phyloP scores from a whole-genome alignment of 1,140 invertebrate species.

The Homalodisca vitripennis region DNA sequence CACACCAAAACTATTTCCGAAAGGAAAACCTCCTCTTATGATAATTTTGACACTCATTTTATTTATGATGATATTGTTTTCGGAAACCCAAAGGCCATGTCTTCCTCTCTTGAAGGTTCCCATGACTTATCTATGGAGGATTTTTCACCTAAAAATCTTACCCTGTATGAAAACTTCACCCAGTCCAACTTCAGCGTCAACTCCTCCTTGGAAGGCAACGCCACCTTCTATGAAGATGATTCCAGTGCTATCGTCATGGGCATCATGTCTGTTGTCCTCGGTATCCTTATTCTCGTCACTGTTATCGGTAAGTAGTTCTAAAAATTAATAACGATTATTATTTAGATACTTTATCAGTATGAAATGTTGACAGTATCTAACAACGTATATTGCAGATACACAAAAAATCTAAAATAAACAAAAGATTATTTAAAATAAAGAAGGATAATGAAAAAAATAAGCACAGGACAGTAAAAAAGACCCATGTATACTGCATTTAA shows the following conservation, averaged over 20 bases:
- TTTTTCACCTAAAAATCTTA: slow-evolving; percentile 1
- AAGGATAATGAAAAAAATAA: too few relatives aligned
- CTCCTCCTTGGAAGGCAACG: background rate
- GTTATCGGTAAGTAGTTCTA: slow-evolving; percentile 40
- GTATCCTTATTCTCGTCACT: slow-evolving; percentile 42
- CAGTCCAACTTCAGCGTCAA: background rate
- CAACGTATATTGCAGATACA: too few relatives aligned
- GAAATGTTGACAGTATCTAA: too few relatives aligned
- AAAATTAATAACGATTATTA: too few relatives aligned
- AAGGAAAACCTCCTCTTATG: background rate
- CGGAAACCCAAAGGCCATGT: slow-evolving; percentile 2
- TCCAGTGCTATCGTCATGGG: slow-evolving; percentile 36
- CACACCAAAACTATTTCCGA: background rate
- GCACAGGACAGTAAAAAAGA: too few relatives aligned
- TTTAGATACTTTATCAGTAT: too few relatives aligned
- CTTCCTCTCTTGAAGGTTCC: background rate
- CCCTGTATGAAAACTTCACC: background rate
- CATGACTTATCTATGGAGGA: background rate
- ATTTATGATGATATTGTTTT: slow-evolving; percentile 17
- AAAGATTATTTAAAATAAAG: too few relatives aligned
- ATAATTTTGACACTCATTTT: slow-evolving; percentile 7
- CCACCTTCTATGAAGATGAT: slow-evolving; percentile 4
- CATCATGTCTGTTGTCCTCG: slow-evolving; percentile 40
- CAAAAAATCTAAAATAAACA: too few relatives aligned
- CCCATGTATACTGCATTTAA: too few relatives aligned